phyloP scores from a whole-genome alignment of 2,113 vertebrate genomes.

The Garra rufa region DNA sequence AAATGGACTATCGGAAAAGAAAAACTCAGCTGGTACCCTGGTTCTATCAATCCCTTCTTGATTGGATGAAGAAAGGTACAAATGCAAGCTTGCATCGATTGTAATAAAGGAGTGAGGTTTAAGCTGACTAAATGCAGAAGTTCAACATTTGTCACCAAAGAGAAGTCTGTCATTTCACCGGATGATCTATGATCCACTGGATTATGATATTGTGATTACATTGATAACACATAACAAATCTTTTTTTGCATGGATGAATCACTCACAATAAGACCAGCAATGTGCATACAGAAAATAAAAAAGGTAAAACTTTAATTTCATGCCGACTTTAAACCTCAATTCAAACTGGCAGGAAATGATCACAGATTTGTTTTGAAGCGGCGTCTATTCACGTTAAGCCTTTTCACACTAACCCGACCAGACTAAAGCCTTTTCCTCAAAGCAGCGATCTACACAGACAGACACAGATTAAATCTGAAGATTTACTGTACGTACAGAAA shows the following conservation, averaged over 20 bases:
- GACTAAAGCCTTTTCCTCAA: not conserved
- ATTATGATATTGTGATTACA: not conserved
- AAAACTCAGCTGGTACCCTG: not conserved
- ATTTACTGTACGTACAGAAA: not conserved
- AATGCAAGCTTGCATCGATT: not conserved
- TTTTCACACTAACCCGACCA: not conserved
- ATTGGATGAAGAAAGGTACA: not conserved
- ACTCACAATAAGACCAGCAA: not conserved
- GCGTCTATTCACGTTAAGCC: not conserved
- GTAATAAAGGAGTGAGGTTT: not conserved
- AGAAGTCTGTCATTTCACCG: not conserved
- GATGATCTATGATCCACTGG: not conserved
- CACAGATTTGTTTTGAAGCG: not conserved
- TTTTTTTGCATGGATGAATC: no score
- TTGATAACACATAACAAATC: not conserved
- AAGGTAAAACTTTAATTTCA: not conserved
- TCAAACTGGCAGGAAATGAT: not conserved
- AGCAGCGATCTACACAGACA: not conserved
- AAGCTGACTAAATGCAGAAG: not conserved
- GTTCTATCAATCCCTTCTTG: not conserved
- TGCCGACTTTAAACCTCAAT: not conserved
- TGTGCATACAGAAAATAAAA: not conserved
- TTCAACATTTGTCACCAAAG: not conserved
- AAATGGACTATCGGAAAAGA: not conserved
- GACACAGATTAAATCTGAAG: conserved; percentile 18